A percentile compares a stretch with the other conserved stretches of the same genome.
phyloP scores from a whole-genome alignment of 2,113 vertebrate genomes.

The Mustelus asterias region DNA sequence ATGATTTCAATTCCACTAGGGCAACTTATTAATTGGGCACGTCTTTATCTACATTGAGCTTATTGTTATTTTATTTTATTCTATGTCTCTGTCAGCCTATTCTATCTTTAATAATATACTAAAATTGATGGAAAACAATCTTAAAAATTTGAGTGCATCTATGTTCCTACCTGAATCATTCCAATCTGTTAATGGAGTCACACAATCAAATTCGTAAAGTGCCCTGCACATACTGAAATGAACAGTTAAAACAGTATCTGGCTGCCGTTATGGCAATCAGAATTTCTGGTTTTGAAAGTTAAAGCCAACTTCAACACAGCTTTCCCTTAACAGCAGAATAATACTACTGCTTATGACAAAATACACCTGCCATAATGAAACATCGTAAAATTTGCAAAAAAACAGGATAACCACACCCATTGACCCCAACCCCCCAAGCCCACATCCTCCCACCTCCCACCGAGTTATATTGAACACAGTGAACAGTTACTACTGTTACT shows the following conservation, averaged over 20 bases:
- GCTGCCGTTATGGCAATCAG: background rate
- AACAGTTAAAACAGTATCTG: background rate
- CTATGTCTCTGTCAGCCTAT: background rate
- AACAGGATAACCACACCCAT: background rate
- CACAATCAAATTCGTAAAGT: background rate
- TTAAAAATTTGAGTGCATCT: background rate
- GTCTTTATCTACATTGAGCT: constrained; percentile 7
- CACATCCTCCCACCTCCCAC: too few relatives aligned
- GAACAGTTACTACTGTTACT: background rate
- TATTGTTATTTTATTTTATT: constrained; percentile 11
- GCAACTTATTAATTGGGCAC: background rate
- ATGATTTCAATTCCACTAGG: background rate
- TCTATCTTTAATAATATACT: background rate
- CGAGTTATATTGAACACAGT: background rate
- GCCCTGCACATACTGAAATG: background rate
- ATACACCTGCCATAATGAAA: background rate
- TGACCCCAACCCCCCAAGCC: too few relatives aligned
- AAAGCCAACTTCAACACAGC: background rate
- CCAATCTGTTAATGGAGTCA: background rate
- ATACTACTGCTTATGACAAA: background rate
- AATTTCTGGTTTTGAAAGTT: background rate
- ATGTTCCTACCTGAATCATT: background rate
- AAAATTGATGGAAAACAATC: background rate
- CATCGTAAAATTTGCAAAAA: background rate
- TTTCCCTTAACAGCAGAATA: background rate